Percentiles rank a stretch among this genome's conserved stretches.
Conservation (phyloP, 2,888 invertebrate genomes). For the Amblyjoppa proteus region DNA sequence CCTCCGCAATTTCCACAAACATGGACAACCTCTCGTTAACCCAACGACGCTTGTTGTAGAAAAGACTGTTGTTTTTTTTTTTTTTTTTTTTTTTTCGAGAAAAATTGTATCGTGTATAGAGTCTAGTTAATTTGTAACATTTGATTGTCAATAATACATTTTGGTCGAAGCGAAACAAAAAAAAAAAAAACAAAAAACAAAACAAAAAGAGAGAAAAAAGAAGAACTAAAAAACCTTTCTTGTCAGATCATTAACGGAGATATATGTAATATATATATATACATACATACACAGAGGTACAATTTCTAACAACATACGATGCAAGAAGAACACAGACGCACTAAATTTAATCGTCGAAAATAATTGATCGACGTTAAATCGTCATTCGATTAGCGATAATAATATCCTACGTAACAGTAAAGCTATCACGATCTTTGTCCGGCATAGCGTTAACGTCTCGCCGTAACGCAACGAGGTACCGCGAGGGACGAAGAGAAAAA, state of each 20-base stretch:
- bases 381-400: constrained; percentile 60
- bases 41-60: constrained; percentile 55
- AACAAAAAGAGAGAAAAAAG: constrained; percentile 19
- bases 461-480: constrained; percentile 42
- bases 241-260: constrained; percentile 63
- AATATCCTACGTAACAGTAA: constrained; percentile 52
- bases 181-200: constrained; percentile 29
- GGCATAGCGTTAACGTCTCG: constrained; percentile 17
- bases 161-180: constrained; percentile 63
- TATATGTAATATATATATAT: constrained; percentile 41
- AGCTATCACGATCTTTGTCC: constrained; percentile 45
- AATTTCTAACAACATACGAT: constrained; percentile 62
- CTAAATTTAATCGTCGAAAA: constrained; percentile 55
- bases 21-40: constrained; percentile 6
- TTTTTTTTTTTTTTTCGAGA: constrained; percentile 30
- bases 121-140: constrained; percentile 66
- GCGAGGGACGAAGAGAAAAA: constrained; percentile 43
- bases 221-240: constrained; percentile 54
- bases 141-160: constrained; percentile 69
- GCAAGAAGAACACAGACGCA: constrained; percentile 57
- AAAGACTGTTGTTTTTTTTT: constrained; percentile 11
- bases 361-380: constrained; percentile 24
- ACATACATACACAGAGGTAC: constrained; percentile 40
- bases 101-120: constrained; percentile 42
- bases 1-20: constrained; percentile 24